Conservation (phyloP, 2,113 vertebrate genomes). For the Willisornis vidua region DNA sequence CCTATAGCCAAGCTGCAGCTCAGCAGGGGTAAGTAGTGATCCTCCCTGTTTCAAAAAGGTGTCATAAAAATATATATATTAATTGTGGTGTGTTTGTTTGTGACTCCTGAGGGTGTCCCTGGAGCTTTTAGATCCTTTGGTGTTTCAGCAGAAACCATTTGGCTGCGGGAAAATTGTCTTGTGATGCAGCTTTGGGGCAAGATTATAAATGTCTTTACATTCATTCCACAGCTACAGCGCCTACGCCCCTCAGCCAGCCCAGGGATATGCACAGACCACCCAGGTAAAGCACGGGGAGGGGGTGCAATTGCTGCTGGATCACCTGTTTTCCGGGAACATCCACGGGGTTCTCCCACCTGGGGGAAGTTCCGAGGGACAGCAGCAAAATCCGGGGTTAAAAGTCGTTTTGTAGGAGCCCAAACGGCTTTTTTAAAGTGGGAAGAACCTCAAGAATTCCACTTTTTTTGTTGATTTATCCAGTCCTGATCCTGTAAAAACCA, state of each 20-base stretch:
- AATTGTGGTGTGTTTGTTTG: not conserved
- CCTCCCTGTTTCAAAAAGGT: not conserved
- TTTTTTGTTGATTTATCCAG: not conserved
- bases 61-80: not conserved
- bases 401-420: not conserved
- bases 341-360: not conserved
- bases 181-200: not conserved
- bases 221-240: constrained; percentile 87
- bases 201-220: constrained; percentile 12
- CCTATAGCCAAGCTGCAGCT: constrained; percentile 89
- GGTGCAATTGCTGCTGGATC: not conserved
- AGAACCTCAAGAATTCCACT: not conserved
- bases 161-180: not conserved
- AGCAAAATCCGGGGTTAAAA: not conserved
- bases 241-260: constrained; percentile 92
- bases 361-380: not conserved
- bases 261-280: constrained; percentile 91
- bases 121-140: not conserved
- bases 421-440: not conserved
- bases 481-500: not conserved
- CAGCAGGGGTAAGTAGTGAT: constrained; percentile 90
- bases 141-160: not conserved
- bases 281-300: constrained; percentile 79
- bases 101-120: not conserved
- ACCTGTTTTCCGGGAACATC: not conserved